Base-by-base conservation (phyloP, 2,113 vertebrate species). In the Heterotis niloticus region DNA sequence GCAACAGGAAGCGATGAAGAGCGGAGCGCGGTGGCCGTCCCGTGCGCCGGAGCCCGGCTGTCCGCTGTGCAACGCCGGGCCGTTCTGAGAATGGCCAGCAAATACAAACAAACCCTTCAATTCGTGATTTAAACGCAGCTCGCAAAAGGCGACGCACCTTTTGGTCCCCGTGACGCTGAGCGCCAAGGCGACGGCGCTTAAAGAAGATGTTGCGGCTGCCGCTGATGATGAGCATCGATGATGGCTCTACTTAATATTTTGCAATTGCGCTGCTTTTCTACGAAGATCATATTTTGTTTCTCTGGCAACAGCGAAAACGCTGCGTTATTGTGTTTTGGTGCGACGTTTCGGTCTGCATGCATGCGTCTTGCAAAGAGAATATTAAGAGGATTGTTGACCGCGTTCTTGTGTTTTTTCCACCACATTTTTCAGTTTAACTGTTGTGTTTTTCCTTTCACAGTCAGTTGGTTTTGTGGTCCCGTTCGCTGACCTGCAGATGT, bases 1-100 rank as follows among this genome's bases (percentile, higher is more conserved):
- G 59, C 34, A 73, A 78, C 80, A 84, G 83, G 85, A 86, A 82
- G 81, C 79, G 74, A 34, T 26, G 34, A 44, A 44, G 80, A 65
- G 76, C 78, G 78, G 81, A 84, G 71, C 79, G 77, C 24, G 54
- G 7, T n/a, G 76, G 10, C 64, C 5, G 59, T 79, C 79, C 78
- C 64, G 78, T 18, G 60, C 59, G 7, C 20, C 68, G 34, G 59
- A 17, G 7, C 7, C n/a, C n/a, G n/a, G n/a, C n/a, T n/a, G n/a
- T n/a, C n/a, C 2, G 34, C 3, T 44, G 7, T 44, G 7, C 34
- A 44, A 7, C 34, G 7, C 34, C 34, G 34, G 34, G 3, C 34
- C 34, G 3, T 44, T 44, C 7, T 4, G 34, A 44, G 3, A 44
- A 44, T 44, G 7, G 2, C 2, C 7, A 44, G 7, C 34, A 44